Conservation (phyloP, 2,113 vertebrate species). For the Vimba vimba region DNA sequence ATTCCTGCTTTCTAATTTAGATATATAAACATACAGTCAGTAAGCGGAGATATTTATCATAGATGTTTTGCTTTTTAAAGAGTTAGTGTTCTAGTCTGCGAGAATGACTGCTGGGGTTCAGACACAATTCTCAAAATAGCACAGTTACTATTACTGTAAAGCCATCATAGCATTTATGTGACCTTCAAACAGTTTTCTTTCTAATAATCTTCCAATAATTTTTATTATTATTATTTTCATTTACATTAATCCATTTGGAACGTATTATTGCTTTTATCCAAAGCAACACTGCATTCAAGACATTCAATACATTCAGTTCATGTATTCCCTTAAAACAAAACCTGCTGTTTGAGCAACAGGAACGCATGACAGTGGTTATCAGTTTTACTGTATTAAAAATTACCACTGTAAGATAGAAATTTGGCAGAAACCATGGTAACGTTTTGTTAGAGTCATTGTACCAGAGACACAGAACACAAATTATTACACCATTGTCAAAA, state of each 20-base stretch:
- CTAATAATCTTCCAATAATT: background rate
- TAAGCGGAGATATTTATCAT: slow-evolving; percentile 50
- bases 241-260: background rate
- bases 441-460: no score
- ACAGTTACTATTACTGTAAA: background rate
- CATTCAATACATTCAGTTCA: background rate
- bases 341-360: background rate
- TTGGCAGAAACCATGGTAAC: no score
- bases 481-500: no score
- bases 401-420: background rate
- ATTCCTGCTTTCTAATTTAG: slow-evolving; percentile 61
- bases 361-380: background rate
- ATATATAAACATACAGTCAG: slow-evolving; percentile 55
- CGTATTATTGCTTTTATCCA: no score
- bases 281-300: background rate
- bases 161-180: no score
- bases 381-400: background rate
- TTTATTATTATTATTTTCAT: background rate
- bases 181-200: no score
- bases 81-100: slow-evolving; percentile 48
- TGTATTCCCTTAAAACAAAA: no score
- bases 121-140: slow-evolving; percentile 55
- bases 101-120: slow-evolving; percentile 60
- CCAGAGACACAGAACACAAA: no score
- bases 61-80: slow-evolving; percentile 62